Conservation (phyloP, 2,113 vertebrate genomes). For the Myiagra hebetior region DNA sequence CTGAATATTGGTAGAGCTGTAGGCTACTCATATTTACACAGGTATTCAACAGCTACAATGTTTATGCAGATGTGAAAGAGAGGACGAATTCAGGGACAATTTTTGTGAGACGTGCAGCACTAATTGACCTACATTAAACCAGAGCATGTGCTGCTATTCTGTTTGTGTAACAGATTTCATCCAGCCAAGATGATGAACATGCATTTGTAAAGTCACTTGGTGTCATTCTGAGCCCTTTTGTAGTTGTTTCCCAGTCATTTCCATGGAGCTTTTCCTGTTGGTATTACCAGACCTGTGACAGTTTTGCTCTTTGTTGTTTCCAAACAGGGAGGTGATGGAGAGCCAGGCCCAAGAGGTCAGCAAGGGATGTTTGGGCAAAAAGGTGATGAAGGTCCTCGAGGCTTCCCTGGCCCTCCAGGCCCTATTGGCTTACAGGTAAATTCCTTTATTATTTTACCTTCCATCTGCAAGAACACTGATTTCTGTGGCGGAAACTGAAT, state of each 20-base stretch:
- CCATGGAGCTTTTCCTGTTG: background rate
- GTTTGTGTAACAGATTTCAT: background rate
- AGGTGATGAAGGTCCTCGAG: conserved; percentile 94
- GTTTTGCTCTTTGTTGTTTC: background rate
- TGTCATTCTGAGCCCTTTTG: background rate
- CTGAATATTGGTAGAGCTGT: background rate
- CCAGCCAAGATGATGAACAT: background rate
- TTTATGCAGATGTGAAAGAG: background rate
- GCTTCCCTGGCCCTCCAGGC: conserved; percentile 94
- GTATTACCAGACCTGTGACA: background rate
- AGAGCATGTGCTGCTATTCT: background rate
- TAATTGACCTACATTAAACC: background rate
- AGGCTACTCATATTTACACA: background rate
- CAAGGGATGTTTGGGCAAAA: conserved; percentile 99
- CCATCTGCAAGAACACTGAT: background rate
- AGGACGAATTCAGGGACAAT: background rate
- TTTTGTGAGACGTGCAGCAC: background rate
- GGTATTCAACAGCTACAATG: background rate
- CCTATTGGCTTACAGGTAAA: conserved; percentile 95
- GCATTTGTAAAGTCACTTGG: background rate
- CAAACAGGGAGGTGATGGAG: conserved; percentile 90
- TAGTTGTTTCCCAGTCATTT: background rate
- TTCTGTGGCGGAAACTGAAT: background rate
- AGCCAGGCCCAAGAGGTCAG: conserved; percentile 93
- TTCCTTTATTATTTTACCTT: background rate